Base-by-base conservation (phyloP, 2,113 vertebrate species). In the Egretta garzetta region DNA sequence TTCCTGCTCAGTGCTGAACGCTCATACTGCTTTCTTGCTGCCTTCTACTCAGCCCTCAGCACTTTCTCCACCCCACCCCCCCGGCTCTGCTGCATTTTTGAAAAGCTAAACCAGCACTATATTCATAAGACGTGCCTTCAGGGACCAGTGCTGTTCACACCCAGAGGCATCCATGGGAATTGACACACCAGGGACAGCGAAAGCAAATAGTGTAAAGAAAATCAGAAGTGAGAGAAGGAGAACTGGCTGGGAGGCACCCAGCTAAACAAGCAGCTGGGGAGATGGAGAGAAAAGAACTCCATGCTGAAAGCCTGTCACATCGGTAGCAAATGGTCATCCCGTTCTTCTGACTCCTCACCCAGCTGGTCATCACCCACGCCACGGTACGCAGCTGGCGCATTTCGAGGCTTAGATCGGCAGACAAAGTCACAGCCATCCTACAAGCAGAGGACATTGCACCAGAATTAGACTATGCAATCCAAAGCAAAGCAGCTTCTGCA, bases 341-440 rank as follows among this genome's bases (percentile, higher is more conserved):
- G 98, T 96, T 99, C 99, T 95, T 99, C 99, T 3, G 98, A 98
- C 81, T 99, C 99, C 58, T 99, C 99, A 43, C 98, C 99, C 71
- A 99, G 97, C 75, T 99, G 98, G 55, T 99, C 99, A 14, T 99
- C 97, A 6, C 98, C 96, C 55, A 99, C 98, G 8, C 99, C 99
- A 14, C 99, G 98, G 90, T 99, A 99, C 0, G 98, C 97, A 6
- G 99, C 98, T 16, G 99, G 98, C 0, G 97, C 97, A 2, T 97
- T 98, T 18, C 98, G 98, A 76, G 96, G 98, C 97, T 97, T 98
- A 8, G 99, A 99, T 10, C 99, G 98, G 91, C 99, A 99, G 59
- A 99, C 99, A 81, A 99, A 99, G 97, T 99, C 99, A 93, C 99
- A 99, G 59, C 99, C 99, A 39, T 99, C 99, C 99, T 99, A 94